Evolutionary conservation across 1,140 invertebrate species (phyloP).

Genomic region (Diachasmimorpha longicaudata): DNA sequence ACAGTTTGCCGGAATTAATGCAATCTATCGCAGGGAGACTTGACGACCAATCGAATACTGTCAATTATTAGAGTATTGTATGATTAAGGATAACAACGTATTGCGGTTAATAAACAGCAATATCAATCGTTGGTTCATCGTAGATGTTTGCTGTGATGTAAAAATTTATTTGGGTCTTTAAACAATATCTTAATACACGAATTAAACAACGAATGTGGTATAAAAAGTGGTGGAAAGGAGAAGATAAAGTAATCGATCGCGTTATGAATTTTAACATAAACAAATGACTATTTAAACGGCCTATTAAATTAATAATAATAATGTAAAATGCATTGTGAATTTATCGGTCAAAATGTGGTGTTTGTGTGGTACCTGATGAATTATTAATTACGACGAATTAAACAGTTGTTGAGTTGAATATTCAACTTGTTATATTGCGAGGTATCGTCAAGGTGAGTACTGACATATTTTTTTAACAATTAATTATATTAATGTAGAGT

Average conservation of each 20-base stretch:
- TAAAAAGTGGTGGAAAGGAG: background rate
- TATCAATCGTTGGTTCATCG: constrained; percentile 10
- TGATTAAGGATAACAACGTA: constrained; percentile 18
- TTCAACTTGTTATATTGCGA: background rate
- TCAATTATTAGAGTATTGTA: constrained; percentile 55
- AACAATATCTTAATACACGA: background rate
- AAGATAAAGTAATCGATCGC: background rate
- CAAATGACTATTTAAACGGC: background rate
- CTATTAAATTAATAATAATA: constrained; percentile 1
- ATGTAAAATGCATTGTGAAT: background rate
- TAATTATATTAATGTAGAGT: too few relatives aligned
- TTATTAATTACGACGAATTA: background rate
- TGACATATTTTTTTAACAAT: background rate
- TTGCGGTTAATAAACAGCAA: constrained; percentile 44
- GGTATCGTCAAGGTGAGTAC: background rate
- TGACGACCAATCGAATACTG: constrained; percentile 54
- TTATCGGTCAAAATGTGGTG: background rate
- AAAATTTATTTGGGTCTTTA: background rate
- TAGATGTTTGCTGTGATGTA: constrained; percentile 17
- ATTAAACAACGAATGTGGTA: constrained; percentile 9
- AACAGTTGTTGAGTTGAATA: background rate
- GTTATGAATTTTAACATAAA: background rate
- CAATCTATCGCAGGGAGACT: constrained; percentile 7
- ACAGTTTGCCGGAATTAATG: constrained; percentile 8
- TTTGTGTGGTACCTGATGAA: constrained; percentile 8